phyloP scores from a whole-genome alignment of 2,797 vertebrate species.

The Sebastes jordani region DNA sequence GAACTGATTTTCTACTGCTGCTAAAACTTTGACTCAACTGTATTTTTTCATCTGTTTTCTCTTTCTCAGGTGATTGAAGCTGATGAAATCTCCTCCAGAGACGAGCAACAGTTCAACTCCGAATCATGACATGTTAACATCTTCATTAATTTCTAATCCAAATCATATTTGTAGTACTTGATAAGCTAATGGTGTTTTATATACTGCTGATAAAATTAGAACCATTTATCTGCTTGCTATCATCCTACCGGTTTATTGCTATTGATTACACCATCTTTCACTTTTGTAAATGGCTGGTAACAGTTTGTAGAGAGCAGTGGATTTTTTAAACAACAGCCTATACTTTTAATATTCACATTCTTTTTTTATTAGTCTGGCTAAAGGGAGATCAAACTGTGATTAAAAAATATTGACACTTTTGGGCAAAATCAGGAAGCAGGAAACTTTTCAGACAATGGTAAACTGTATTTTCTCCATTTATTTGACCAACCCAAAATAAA shows the following conservation, averaged over 20 bases:
- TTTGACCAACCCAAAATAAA: constrained; percentile 52
- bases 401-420: background rate
- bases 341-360: background rate
- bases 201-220: background rate
- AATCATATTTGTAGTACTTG: background rate
- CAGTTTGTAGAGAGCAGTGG: background rate
- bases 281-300: background rate
- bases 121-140: background rate
- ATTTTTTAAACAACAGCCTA: background rate
- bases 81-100: background rate
- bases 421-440: background rate
- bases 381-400: background rate
- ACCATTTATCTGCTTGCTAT: constrained; percentile 14
- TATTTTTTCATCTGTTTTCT: constrained; percentile 1
- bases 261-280: background rate
- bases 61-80: background rate
- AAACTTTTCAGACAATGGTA: background rate
- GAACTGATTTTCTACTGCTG: background rate
- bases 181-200: background rate
- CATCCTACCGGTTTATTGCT: background rate
- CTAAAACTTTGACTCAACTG: background rate
- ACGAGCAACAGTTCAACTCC: background rate
- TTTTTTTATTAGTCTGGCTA: background rate
- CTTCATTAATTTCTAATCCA: constrained; percentile 2
- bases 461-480: constrained; percentile 35